Base-by-base conservation (phyloP, 2,113 vertebrate species). In the Burhinus oedicnemus region DNA sequence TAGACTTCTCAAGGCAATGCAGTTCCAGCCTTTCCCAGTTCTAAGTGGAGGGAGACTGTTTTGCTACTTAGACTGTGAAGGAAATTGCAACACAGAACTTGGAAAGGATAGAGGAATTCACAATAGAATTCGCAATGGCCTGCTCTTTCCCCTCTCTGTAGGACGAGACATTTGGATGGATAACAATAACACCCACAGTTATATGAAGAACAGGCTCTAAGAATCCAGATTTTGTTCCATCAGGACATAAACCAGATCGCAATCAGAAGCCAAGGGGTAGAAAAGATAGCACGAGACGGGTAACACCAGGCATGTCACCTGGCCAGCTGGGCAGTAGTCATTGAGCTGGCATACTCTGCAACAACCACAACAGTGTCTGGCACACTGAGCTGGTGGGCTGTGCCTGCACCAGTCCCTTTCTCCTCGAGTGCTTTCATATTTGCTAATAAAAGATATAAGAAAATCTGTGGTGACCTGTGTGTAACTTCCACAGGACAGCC, bases 51-150 rank as follows among this genome's bases (percentile, higher is more conserved):
- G 29, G 34, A 85, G 36, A 36, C 34, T 49, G n/a, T 95, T 93
- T 77, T 89, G 25, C 25, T 87, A 11, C 77, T 89, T 51, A 84
- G 81, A 52, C 74, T 57, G 23, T 30, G 26, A 84, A 87, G 88
- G 92, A 97, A 88, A 96, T 96, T 96, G 83, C 83, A 78, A 89
- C 90, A 90, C 0, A 81, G 27, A 20, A 81, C 79, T 84, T 94
- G 86, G 89, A 95, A 95, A 93, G 74, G 76, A 68, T 12, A 75
- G 57, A 75, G 65, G 90, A 93, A 93, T 95, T 90, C 61, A 54
- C 40, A 90, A 19, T 0, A 76, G 62, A 92, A 89, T 86, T 83
- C 0, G 5, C 57, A 92, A 83, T 42, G 77, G 80, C 36, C 44
- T 65, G 65, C 79, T 91, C 65, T 81, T 90, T 88, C 47, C 64